Conservation (phyloP, 2,113 vertebrate genomes). For the Pomatorhinus ruficollis region DNA sequence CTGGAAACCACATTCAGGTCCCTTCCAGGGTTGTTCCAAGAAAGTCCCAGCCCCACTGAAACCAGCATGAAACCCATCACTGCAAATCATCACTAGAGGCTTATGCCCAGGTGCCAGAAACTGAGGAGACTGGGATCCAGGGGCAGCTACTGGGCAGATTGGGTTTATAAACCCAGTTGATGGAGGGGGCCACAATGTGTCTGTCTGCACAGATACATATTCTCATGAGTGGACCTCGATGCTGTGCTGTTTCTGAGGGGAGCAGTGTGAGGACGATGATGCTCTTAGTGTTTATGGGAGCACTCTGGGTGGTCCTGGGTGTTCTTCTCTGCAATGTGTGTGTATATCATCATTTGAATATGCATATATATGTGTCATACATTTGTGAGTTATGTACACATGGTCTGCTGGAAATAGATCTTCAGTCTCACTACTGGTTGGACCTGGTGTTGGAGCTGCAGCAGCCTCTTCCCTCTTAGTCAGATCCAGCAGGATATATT, state of each 20-base stretch:
- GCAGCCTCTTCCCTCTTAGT: background rate
- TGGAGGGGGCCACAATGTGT: background rate
- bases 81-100: accelerated
- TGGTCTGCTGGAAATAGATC: background rate
- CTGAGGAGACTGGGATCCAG: background rate
- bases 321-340: background rate
- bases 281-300: background rate
- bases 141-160: background rate
- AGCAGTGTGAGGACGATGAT: background rate
- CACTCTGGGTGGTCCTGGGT: background rate
- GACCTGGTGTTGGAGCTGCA: background rate
- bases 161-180: background rate
- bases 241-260: background rate
- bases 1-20: background rate
- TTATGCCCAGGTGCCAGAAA: background rate
- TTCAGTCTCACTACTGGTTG: background rate
- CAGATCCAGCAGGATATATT: background rate
- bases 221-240: background rate
- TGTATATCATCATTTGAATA: background rate
- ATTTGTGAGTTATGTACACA: background rate
- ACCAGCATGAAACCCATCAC: background rate
- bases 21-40: background rate
- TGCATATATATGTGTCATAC: background rate
- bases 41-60: background rate
- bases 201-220: background rate